Evolutionary conservation across 2,113 vertebrate species (phyloP), one percentile per base, ranked within the genome.

Genomic region (Cyanocitta stelleri): DNA sequence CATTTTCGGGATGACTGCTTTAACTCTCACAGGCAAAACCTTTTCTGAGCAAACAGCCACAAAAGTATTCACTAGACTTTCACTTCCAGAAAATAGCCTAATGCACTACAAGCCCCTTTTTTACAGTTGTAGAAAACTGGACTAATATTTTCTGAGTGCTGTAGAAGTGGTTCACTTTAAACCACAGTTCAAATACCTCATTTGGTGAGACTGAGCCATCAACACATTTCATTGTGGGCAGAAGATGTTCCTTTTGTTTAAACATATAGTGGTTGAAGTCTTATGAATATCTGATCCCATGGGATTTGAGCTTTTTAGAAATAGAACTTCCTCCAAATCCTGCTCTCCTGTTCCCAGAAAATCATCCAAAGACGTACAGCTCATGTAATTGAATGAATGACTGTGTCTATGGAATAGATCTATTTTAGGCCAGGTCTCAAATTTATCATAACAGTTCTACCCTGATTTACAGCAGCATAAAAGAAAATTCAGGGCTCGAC

Each of bases 281-380:
- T 92, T 78, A 85, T 69, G 87, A 94, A 85, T 96, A 94, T 77
- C 30, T 87, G 74, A 91, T 86, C 78, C 44, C 64, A 59, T 58
- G 62, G 75, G 84, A 96, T 96, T 82, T 91, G 66, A 61, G 44
- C 44, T 95, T 95, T 93, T 81, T 88, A 94, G 75, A 94, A 97
- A 89, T 6, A 76, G 51, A 77, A 44, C 20, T 90, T 90, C 41
- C 55, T 91, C 43, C 68, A 96, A 95, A 97, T 91, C 81, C 78
- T 76, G 63, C 78, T 90, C 72, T 90, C 29, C 41, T 87, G 8
- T 91, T 95, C 89, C 81, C 91, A 91, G 95, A 95, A 96, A 95
- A 37, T 84, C 64, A 82, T 85, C 54, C 66, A 88, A 92, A 95
- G 74, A 94, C 74, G 72, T 64, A 96, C 88, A 93, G 66, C 55